These are phyloP conservation scores for Eupithecia insigniata DNA, from an alignment of 2,888 invertebrate genomes.

Conservation along the genomic window DNA sequence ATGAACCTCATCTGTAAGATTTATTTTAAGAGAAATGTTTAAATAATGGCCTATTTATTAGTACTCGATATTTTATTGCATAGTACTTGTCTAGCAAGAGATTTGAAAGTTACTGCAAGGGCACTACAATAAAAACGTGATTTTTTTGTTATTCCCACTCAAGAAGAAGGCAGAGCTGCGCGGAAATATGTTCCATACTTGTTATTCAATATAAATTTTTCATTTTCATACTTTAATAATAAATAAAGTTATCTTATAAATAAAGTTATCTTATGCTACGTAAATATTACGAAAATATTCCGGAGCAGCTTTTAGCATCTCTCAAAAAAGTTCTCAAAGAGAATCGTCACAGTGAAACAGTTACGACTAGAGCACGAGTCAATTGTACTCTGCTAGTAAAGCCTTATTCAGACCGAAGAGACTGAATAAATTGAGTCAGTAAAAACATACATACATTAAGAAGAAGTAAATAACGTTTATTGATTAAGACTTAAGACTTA, in stretches of 20 bases:
- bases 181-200: too few species aligned
- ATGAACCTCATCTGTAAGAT: background rate
- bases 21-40: background rate
- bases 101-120: too few species aligned
- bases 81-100: too few species aligned
- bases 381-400: constrained; percentile 13
- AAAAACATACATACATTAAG: too few species aligned
- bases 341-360: constrained; percentile 52
- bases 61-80: background rate
- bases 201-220: too few species aligned
- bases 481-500: too few species aligned
- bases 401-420: constrained; percentile 15
- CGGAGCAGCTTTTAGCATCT: constrained; percentile 23
- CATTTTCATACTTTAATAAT: too few species aligned
- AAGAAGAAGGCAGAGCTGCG: too few species aligned
- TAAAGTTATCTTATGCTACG: background rate
- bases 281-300: background rate
- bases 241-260: too few species aligned
- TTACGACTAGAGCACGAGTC: constrained; percentile 54
- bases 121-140: too few species aligned
- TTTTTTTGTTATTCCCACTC: too few species aligned
- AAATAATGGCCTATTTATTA: background rate
- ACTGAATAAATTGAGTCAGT: background rate
- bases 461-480: too few species aligned
- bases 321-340: constrained; percentile 41